Evolutionary conservation across 53 echinoderm and acorn worm genomes (phyloP).

Genomic region (Stichopus horrens): DNA sequence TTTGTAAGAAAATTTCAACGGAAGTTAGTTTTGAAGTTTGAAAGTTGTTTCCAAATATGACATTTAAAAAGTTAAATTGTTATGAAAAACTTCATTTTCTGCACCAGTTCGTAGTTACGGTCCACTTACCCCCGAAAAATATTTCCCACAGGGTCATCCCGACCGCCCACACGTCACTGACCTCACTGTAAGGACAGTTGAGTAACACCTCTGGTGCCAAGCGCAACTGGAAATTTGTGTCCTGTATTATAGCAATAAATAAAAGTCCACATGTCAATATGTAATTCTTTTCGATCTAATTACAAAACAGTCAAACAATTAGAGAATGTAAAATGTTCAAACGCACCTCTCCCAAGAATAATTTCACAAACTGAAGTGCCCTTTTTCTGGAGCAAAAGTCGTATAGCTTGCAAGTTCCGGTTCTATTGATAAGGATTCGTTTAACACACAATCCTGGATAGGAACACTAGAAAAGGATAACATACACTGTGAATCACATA

Average conservation of each 20-base stretch:
- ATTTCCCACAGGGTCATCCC: constrained; percentile 10
- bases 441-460: neutral
- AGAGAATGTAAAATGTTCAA: too few species aligned
- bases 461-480: neutral
- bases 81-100: too few species aligned
- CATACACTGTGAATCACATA: too few species aligned
- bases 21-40: too few species aligned
- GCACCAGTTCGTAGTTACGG: too few species aligned
- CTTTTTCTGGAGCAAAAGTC: neutral
- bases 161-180: neutral
- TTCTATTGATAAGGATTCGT: neutral
- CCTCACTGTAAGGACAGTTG: neutral
- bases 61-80: too few species aligned
- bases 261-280: too few species aligned
- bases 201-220: neutral
- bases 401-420: neutral
- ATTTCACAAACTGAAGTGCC: neutral
- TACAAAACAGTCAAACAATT: too few species aligned
- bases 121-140: neutral
- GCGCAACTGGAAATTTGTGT: neutral
- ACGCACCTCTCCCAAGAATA: constrained; percentile 3
- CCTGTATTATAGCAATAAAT: neutral
- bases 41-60: too few species aligned
- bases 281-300: too few species aligned
- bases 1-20: too few species aligned